Conservation (phyloP, 37 sponge, comb jelly and placozoan species). For the Beroe ovata region DNA sequence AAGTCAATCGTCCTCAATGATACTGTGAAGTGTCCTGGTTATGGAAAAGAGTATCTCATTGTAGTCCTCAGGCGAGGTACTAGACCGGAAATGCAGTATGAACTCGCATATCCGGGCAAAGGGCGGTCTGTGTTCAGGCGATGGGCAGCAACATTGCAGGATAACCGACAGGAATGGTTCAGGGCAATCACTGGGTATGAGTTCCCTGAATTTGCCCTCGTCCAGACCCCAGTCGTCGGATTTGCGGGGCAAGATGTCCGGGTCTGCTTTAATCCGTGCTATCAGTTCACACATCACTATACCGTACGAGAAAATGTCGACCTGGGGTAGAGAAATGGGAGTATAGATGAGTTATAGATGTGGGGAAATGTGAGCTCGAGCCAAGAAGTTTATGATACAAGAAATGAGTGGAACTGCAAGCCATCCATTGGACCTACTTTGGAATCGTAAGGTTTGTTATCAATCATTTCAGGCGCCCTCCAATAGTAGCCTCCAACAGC, state of each 20-base stretch:
- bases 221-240: conserved; percentile 5
- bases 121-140: conserved; percentile 7
- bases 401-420: too few species aligned
- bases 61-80: neutral
- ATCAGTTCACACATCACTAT: conserved; percentile 44
- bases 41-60: conserved; percentile 7
- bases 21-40: conserved; percentile 21
- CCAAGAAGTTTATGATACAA: too few species aligned
- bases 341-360: too few species aligned
- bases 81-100: neutral
- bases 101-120: conserved; percentile 19
- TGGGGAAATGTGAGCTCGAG: too few species aligned
- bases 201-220: neutral
- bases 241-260: neutral
- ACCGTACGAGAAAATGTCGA: conserved; percentile 30
- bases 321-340: too few species aligned
- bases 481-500: conserved; percentile 4
- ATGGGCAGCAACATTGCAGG: conserved; percentile 7
- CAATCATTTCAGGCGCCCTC: conserved; percentile 50
- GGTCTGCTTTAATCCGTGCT: conserved; percentile 50
- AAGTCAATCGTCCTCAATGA: conserved; percentile 1
- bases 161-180: conserved; percentile 17
- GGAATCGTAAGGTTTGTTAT: conserved; percentile 19
- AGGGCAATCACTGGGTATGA: neutral
- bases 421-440: neutral